Percentiles rank a stretch among this genome's conserved stretches.
phyloP scores from a whole-genome alignment of 1,140 invertebrate genomes.

The Ceratosolen fusciceps region DNA sequence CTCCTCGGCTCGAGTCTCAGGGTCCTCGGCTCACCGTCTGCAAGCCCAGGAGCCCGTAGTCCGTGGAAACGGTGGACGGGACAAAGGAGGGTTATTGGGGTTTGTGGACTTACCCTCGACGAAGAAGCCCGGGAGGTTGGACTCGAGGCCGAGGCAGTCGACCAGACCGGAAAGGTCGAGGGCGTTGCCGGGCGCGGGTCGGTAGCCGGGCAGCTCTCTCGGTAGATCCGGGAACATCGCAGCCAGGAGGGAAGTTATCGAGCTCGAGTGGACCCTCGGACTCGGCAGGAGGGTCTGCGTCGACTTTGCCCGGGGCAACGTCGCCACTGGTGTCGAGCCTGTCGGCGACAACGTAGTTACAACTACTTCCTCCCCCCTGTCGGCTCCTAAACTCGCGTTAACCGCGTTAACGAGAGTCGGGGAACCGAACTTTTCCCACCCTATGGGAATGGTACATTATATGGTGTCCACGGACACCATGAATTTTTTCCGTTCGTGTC shows the following conservation, averaged over 20 bases:
- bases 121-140: conserved; percentile 51
- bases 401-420: background rate
- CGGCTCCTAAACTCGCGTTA: too few relatives aligned
- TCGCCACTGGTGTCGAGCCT: conserved; percentile 40
- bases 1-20: conserved; percentile 58
- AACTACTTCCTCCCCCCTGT: too few relatives aligned
- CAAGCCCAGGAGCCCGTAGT: too few relatives aligned
- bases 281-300: conserved; percentile 64
- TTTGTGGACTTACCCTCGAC: conserved; percentile 52
- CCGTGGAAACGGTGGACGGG: too few relatives aligned
- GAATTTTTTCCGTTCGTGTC: too few relatives aligned
- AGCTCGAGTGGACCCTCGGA: conserved; percentile 54
- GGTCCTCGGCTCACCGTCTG: background rate
- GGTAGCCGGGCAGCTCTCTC: conserved; percentile 62
- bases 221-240: conserved; percentile 68
- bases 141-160: conserved; percentile 58
- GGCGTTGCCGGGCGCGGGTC: conserved; percentile 57
- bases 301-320: conserved; percentile 67
- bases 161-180: conserved; percentile 60
- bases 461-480: too few relatives aligned
- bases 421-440: too few relatives aligned
- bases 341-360: background rate
- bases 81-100: too few relatives aligned
- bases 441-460: too few relatives aligned
- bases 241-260: conserved; percentile 65